Percentiles rank a stretch among this genome's conserved stretches.
phyloP scores from a whole-genome alignment of 92 coral and sea anemone genomes.

The Phenganax stokvisi region DNA sequence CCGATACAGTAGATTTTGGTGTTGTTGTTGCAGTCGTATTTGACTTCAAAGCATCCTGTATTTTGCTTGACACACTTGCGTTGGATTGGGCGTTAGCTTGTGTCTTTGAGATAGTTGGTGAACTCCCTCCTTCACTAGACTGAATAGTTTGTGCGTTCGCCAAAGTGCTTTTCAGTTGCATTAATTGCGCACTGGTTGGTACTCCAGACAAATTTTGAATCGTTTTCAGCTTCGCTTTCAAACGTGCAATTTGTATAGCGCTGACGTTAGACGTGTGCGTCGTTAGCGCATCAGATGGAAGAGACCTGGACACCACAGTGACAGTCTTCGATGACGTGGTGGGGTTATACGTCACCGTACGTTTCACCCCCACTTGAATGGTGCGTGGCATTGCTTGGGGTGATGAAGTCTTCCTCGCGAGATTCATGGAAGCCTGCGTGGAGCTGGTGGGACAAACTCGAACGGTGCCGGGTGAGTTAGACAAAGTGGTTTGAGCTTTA shows the following conservation, averaged over 20 bases:
- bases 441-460: background rate
- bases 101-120: background rate
- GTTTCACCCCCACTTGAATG: conserved; percentile 39
- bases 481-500: conserved; percentile 11
- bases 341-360: conserved; percentile 28
- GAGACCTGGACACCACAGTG: conserved; percentile 29
- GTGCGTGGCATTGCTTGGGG: conserved; percentile 25
- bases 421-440: conserved; percentile 21
- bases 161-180: background rate
- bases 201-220: background rate
- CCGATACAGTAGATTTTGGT: background rate
- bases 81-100: background rate
- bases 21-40: background rate
- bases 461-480: background rate
- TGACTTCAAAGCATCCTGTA: background rate
- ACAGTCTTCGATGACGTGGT: conserved; percentile 3
- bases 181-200: background rate
- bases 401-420: conserved; percentile 24
- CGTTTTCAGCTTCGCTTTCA: background rate
- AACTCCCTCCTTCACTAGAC: background rate
- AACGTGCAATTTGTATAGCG: background rate
- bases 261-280: background rate
- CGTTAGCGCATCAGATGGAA: background rate
- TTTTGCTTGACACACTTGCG: background rate
- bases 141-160: background rate